Percentiles rank a stretch among this genome's conserved stretches.
These are phyloP conservation scores for Bambusicola thoracicus DNA, from an alignment of 2,113 vertebrate genomes.

Conservation along the genomic window DNA sequence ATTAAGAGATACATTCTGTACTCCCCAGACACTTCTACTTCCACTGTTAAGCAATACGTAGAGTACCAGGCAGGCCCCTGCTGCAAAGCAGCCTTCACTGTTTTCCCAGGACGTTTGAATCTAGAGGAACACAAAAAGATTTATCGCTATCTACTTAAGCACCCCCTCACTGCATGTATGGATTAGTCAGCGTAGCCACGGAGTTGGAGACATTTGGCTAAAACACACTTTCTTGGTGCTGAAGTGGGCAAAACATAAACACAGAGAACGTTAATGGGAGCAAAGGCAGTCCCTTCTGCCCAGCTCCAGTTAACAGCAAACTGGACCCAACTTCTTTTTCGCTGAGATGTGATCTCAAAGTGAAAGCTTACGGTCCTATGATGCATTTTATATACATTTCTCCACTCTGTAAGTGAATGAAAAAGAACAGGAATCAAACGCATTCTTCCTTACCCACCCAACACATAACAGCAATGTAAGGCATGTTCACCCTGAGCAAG, in stretches of 20 bases:
- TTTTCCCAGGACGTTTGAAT: not conserved
- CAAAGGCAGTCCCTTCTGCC: not conserved
- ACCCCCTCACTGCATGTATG: fast-evolving
- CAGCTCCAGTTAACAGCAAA: not conserved
- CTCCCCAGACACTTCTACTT: not conserved
- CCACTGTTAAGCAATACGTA: not conserved
- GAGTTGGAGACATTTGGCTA: not conserved
- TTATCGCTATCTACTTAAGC: not conserved
- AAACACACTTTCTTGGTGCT: not conserved
- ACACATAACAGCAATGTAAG: constrained; percentile 48
- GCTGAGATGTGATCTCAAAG: not conserved
- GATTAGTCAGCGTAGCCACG: fast-evolving
- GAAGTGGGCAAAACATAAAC: not conserved
- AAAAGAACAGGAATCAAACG: not conserved
- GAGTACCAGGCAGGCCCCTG: not conserved
- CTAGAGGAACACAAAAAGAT: not conserved
- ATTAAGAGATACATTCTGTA: fast-evolving
- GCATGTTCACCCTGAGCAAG: constrained; percentile 51
- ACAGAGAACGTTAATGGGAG: fast-evolving
- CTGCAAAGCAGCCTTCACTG: not conserved
- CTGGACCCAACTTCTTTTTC: not conserved
- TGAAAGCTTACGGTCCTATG: not conserved
- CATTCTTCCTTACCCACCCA: not conserved
- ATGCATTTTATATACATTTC: not conserved
- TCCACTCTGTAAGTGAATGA: not conserved